Conservation (phyloP, 2,797 vertebrate genomes). For the Malacoraja senta region DNA sequence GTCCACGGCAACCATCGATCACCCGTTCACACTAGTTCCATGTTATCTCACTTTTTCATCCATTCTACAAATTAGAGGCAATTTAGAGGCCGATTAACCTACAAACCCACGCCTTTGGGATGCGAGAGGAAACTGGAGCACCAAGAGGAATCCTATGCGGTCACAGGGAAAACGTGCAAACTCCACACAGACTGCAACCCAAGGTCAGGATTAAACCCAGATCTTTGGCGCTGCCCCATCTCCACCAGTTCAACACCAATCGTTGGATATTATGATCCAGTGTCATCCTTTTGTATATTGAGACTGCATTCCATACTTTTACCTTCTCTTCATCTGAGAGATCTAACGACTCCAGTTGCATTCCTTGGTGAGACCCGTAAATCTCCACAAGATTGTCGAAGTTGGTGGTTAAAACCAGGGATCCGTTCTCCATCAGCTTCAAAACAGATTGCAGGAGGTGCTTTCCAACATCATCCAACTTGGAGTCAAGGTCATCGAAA, state of each 20-base stretch:
- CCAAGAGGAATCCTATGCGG: no score
- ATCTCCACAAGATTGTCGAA: conserved; percentile 93
- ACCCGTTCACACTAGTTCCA: no score
- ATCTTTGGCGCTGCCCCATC: background rate
- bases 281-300: background rate
- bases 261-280: background rate
- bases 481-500: conserved; percentile 86
- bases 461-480: conserved; percentile 91
- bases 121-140: no score
- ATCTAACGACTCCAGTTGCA: conserved; percentile 86
- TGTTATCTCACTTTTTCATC: no score
- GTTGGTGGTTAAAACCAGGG: conserved; percentile 88
- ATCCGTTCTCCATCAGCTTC: conserved; percentile 85
- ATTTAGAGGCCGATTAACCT: no score
- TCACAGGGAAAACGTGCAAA: no score
- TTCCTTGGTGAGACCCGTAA: conserved; percentile 83
- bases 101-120: no score
- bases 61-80: no score
- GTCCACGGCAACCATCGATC: no score
- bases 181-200: no score
- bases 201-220: no score
- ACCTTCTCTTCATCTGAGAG: conserved; percentile 95
- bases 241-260: background rate
- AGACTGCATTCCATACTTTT: conserved; percentile 32
- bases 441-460: conserved; percentile 84